These are phyloP conservation scores for Drosophila repletoides DNA, from an alignment of 1,140 invertebrate genomes.

Conservation along the genomic window DNA sequence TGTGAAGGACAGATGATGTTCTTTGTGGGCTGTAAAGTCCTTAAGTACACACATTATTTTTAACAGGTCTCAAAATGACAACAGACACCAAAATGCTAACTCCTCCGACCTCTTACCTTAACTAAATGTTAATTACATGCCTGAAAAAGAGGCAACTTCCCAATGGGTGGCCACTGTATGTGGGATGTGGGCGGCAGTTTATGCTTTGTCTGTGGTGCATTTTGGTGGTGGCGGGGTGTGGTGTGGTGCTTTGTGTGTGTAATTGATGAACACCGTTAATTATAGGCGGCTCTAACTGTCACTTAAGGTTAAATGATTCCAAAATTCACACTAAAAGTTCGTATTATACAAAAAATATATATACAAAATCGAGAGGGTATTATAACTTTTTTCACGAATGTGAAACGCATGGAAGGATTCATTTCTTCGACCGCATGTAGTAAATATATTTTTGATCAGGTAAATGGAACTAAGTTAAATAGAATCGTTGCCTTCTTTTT, in stretches of 20 bases:
- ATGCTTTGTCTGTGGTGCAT: slow-evolving; percentile 35
- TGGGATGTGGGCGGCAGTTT: slow-evolving; percentile 6
- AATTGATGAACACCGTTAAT: slow-evolving; percentile 62
- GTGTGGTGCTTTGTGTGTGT: slow-evolving; percentile 4
- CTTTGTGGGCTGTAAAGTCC: slow-evolving; percentile 30
- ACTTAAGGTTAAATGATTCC: slow-evolving; percentile 32
- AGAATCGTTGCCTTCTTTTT: too few relatives aligned
- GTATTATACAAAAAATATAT: too few relatives aligned
- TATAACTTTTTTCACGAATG: too few relatives aligned
- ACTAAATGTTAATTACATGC: slow-evolving; percentile 45
- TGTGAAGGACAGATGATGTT: slow-evolving; percentile 34
- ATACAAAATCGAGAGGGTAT: too few relatives aligned
- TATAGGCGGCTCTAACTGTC: slow-evolving; percentile 52
- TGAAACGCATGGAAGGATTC: too few relatives aligned
- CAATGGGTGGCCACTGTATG: neutral
- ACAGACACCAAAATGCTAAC: neutral
- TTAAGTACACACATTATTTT: slow-evolving; percentile 59
- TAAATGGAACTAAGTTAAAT: too few relatives aligned
- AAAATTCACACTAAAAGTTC: too few relatives aligned
- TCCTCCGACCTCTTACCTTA: slow-evolving; percentile 1
- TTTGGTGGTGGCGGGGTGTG: slow-evolving; percentile 1
- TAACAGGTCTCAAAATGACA: slow-evolving; percentile 36
- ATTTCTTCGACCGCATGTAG: too few relatives aligned
- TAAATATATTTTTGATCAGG: too few relatives aligned
- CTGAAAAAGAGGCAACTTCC: neutral